These are phyloP conservation scores for Cyclina sinensis DNA, from an alignment of 1,140 invertebrate species.

Conservation along the genomic window DNA sequence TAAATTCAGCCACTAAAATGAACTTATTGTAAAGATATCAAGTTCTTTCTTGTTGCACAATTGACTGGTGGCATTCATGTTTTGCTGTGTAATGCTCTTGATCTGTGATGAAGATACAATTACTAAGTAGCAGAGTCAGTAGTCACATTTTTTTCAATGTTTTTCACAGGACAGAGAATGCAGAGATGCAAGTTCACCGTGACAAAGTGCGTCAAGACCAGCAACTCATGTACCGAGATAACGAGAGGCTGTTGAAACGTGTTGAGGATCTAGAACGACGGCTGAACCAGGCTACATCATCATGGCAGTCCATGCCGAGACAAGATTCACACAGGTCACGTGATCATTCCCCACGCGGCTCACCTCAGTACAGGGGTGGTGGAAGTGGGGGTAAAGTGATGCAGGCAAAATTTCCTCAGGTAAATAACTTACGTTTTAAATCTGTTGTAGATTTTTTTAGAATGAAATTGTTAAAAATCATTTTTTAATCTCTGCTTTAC, in stretches of 20 bases:
- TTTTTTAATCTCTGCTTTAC: no score
- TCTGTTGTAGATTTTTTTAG: no score
- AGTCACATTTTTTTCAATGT: neutral
- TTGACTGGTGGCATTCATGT: no score
- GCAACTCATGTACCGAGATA: slow-evolving; percentile 95
- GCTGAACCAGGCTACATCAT: slow-evolving; percentile 46
- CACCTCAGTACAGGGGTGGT: slow-evolving; percentile 49
- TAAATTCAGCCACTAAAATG: no score
- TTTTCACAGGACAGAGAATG: slow-evolving; percentile 91
- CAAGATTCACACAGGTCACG: slow-evolving; percentile 71
- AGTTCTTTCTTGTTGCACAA: no score
- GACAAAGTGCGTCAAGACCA: slow-evolving; percentile 94
- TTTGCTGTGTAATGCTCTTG: no score
- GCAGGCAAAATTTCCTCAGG: slow-evolving; percentile 14
- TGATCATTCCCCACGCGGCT: slow-evolving; percentile 68
- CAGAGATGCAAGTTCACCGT: slow-evolving; percentile 93
- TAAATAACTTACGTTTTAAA: no score
- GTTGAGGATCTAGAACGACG: slow-evolving; percentile 90
- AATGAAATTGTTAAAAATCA: no score
- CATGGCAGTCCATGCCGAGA: slow-evolving; percentile 54
- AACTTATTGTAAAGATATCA: no score
- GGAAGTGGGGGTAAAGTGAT: slow-evolving; percentile 55
- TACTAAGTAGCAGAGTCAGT: no score
- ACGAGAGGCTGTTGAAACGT: slow-evolving; percentile 94
- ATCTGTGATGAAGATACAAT: no score